Conservation (phyloP, 2,888 invertebrate species). For the Poecilobothrus nobilitatus region DNA sequence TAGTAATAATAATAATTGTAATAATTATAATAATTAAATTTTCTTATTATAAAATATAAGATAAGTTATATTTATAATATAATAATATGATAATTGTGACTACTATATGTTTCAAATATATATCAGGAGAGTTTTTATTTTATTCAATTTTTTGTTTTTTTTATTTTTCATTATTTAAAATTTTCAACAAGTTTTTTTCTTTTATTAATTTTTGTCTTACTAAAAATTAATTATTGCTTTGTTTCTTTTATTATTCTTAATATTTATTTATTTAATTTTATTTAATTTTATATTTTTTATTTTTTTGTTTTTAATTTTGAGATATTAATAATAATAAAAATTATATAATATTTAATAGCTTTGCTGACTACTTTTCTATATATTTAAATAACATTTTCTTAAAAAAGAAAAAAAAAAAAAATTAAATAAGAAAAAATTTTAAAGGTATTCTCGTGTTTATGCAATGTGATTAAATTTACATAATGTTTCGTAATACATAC, state of each 20-base stretch:
- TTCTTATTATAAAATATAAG: background rate
- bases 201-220: background rate
- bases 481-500: too few species aligned
- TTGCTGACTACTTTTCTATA: constrained; percentile 6
- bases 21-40: too few species aligned
- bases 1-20: too few species aligned
- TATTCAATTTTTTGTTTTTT: background rate
- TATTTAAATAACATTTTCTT: background rate
- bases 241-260: background rate
- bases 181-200: background rate
- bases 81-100: background rate
- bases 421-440: background rate
- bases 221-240: background rate
- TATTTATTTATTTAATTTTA: background rate
- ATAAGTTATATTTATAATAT: background rate
- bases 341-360: background rate
- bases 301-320: too few species aligned
- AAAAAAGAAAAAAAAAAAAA: background rate
- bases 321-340: background rate
- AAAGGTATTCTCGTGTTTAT: background rate
- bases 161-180: background rate
- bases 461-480: too few species aligned
- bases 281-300: background rate
- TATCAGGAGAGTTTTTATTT: background rate
- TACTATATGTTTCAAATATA: constrained; percentile 1